A percentile compares a stretch with the other conserved stretches of the same genome.
Conservation (phyloP, 2,888 invertebrate genomes). For the Harpagoxenus sublaevis region DNA sequence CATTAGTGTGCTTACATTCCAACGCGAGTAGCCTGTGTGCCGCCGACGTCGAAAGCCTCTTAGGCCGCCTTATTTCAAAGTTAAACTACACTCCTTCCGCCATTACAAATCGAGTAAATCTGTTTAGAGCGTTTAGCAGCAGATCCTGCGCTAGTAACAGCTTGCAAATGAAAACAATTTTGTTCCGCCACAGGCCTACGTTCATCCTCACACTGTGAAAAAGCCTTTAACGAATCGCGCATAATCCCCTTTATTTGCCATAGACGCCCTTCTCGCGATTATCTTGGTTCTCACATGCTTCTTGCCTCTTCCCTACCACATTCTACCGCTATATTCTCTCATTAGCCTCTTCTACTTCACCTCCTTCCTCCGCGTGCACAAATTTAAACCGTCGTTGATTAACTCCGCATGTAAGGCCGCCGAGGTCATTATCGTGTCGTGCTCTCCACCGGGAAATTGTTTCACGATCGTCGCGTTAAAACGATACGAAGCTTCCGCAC, state of each 20-base stretch:
- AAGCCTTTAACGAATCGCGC: conserved; percentile 67
- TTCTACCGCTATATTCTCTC: too few species aligned
- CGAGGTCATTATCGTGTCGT: conserved; percentile 62
- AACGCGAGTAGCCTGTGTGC: conserved; percentile 63
- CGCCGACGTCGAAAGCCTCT: conserved; percentile 20
- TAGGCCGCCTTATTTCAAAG: conserved; percentile 76
- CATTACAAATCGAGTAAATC: conserved; percentile 80
- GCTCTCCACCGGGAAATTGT: conserved; percentile 56
- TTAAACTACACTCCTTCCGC: conserved; percentile 78
- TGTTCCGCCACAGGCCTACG: conserved; percentile 46
- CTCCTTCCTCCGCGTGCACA: background rate
- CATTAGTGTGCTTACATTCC: conserved; percentile 81
- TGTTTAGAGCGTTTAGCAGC: conserved; percentile 83
- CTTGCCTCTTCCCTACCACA: background rate
- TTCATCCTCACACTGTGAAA: conserved; percentile 47
- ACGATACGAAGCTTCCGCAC: conserved; percentile 37
- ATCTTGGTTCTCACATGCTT: background rate
- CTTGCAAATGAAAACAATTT: conserved; percentile 82
- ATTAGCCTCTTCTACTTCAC: background rate
- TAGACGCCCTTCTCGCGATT: conserved; percentile 5
- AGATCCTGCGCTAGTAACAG: conserved; percentile 83
- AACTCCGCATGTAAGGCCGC: conserved; percentile 62
- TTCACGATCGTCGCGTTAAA: conserved; percentile 57
- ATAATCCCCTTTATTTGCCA: conserved; percentile 67
- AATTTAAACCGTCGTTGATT: conserved; percentile 67